These are phyloP conservation scores for Teleogryllus occipitalis DNA, from an alignment of 1,140 invertebrate genomes.

Conservation along the genomic window DNA sequence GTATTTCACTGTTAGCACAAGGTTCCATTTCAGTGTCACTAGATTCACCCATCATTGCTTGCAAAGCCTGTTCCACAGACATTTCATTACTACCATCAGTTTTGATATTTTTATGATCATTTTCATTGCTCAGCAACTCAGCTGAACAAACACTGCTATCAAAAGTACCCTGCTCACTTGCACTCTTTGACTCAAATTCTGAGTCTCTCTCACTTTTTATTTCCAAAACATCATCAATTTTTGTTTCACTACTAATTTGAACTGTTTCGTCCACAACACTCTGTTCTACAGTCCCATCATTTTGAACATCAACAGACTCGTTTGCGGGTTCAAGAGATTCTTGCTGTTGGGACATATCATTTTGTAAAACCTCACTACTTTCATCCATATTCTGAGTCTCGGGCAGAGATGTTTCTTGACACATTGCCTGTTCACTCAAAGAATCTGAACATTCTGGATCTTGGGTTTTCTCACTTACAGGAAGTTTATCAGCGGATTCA, in stretches of 20 bases:
- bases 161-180: neutral
- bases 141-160: neutral
- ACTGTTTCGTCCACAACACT: neutral
- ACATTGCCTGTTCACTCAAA: neutral
- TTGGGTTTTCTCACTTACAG: neutral
- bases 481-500: neutral
- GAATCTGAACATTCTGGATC: neutral
- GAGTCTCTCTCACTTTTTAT: neutral
- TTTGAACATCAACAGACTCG: neutral
- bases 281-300: neutral
- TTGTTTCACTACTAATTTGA: neutral
- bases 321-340: neutral
- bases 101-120: neutral
- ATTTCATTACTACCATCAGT: neutral
- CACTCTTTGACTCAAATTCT: neutral
- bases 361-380: neutral
- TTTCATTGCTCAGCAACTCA: conserved; percentile 1
- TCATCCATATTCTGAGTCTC: neutral
- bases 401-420: too few relatives aligned
- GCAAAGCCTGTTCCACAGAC: conserved; percentile 22
- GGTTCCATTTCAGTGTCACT: conserved; percentile 17
- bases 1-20: neutral
- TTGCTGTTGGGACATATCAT: neutral
- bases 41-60: conserved; percentile 26
- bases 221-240: neutral